These are phyloP conservation scores for Epistrophe eligans DNA, from an alignment of 2,888 invertebrate species.

Conservation along the genomic window DNA sequence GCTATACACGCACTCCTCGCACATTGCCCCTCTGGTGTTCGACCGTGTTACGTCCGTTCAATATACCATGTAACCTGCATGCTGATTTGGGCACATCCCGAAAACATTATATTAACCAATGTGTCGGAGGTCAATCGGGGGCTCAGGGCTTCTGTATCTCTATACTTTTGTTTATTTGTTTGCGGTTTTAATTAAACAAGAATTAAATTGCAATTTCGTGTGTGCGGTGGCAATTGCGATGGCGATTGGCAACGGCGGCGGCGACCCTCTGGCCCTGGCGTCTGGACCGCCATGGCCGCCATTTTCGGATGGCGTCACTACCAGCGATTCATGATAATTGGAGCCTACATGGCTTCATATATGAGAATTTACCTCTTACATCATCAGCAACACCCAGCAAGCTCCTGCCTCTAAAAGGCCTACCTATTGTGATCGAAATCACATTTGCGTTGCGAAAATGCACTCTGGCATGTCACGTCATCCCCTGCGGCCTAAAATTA, in stretches of 20 bases:
- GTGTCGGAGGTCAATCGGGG: slow-evolving; percentile 66
- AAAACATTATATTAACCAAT: slow-evolving; percentile 52
- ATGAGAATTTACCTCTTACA: slow-evolving; percentile 37
- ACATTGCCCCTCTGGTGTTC: background rate
- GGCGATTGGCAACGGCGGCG: background rate
- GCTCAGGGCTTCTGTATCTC: slow-evolving; percentile 32
- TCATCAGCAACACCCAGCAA: background rate
- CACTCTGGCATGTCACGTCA: slow-evolving; percentile 28
- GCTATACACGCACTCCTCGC: too few species aligned
- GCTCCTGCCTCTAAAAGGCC: background rate
- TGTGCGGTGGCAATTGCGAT: slow-evolving; percentile 45
- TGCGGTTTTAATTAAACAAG: slow-evolving; percentile 71
- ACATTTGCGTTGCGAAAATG: slow-evolving; percentile 45
- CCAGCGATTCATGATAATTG: slow-evolving; percentile 59
- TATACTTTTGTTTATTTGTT: slow-evolving; percentile 71
- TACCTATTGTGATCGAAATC: slow-evolving; percentile 53
- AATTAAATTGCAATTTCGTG: slow-evolving; percentile 71
- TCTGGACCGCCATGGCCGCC: slow-evolving; percentile 22
- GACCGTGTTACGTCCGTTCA: background rate
- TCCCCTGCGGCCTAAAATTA: slow-evolving; percentile 63
- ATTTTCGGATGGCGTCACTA: slow-evolving; percentile 16
- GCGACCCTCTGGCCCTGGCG: slow-evolving; percentile 27
- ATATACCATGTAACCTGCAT: slow-evolving; percentile 56
- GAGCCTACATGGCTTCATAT: slow-evolving; percentile 54
- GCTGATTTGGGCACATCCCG: slow-evolving; percentile 29